Evolutionary conservation across 2,888 invertebrate genomes (phyloP).

Genomic region (Cyclophora punctaria): DNA sequence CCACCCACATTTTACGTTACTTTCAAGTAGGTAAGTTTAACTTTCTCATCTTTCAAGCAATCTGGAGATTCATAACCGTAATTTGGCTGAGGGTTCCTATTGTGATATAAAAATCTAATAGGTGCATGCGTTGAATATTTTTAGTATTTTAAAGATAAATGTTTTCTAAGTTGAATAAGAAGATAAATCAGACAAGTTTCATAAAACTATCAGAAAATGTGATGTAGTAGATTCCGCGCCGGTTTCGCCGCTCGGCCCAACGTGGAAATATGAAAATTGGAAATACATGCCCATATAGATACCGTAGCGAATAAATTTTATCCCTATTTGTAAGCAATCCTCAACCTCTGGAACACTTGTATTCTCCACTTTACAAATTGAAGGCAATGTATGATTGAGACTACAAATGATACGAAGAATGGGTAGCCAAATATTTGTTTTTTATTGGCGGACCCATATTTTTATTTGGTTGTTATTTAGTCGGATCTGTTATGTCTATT

Average conservation of each 20-base stretch:
- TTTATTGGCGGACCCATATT: slow-evolving; percentile 20
- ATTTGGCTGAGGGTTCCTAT: slow-evolving; percentile 3
- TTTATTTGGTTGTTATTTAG: slow-evolving; percentile 15
- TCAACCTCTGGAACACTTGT: slow-evolving; percentile 35
- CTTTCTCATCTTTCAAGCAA: neutral
- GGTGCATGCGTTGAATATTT: too few relatives aligned
- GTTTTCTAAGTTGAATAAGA: slow-evolving; percentile 9
- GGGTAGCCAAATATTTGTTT: slow-evolving; percentile 14
- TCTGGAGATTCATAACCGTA: slow-evolving; percentile 19
- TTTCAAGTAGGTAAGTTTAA: slow-evolving; percentile 24
- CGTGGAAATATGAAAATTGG: slow-evolving; percentile 71
- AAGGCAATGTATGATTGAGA: slow-evolving; percentile 27
- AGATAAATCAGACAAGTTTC: slow-evolving; percentile 51
- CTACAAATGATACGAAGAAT: slow-evolving; percentile 21
- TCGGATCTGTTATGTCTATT: slow-evolving; percentile 14
- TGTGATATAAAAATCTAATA: too few relatives aligned
- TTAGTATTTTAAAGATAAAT: neutral
- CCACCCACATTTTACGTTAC: slow-evolving; percentile 31
- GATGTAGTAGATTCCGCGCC: slow-evolving; percentile 50
- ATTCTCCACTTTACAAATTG: slow-evolving; percentile 24
- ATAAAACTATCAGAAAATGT: slow-evolving; percentile 55
- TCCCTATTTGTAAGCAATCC: slow-evolving; percentile 54
- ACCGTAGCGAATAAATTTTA: slow-evolving; percentile 57
- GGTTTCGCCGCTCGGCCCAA: slow-evolving; percentile 32
- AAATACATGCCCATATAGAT: slow-evolving; percentile 40